These are phyloP conservation scores for Polymixis lichenea DNA, from an alignment of 2,888 invertebrate species.

Conservation along the genomic window DNA sequence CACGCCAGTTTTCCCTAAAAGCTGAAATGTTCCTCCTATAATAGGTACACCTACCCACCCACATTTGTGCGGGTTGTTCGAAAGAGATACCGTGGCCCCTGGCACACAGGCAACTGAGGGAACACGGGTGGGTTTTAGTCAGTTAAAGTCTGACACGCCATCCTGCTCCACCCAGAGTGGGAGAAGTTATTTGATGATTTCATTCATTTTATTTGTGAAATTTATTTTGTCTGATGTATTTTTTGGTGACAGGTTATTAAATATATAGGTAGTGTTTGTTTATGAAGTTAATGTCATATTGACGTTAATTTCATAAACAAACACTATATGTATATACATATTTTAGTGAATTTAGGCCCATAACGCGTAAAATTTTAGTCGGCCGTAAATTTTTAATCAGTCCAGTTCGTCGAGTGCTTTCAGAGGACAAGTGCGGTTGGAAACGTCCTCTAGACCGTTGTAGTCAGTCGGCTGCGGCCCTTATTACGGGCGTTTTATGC, in stretches of 20 bases:
- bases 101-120: too few species aligned
- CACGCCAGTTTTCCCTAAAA: too few species aligned
- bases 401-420: constrained; percentile 61
- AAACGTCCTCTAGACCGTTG: constrained; percentile 65
- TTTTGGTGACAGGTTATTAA: too few species aligned
- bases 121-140: too few species aligned
- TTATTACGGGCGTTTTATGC: constrained; percentile 65
- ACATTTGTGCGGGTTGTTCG: too few species aligned
- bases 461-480: constrained; percentile 62
- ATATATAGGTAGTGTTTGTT: too few species aligned
- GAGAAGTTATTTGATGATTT: too few species aligned
- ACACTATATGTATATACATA: neutral
- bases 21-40: neutral
- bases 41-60: neutral
- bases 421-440: constrained; percentile 66
- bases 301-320: neutral
- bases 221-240: neutral
- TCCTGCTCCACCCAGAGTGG: too few species aligned
- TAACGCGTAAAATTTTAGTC: constrained; percentile 9
- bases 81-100: too few species aligned
- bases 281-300: too few species aligned
- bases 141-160: too few species aligned
- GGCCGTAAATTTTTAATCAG: constrained; percentile 63
- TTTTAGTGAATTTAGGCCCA: neutral
- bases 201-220: too few species aligned